Conservation (phyloP, 2,888 invertebrate genomes). For the Perithous albicinctus region DNA sequence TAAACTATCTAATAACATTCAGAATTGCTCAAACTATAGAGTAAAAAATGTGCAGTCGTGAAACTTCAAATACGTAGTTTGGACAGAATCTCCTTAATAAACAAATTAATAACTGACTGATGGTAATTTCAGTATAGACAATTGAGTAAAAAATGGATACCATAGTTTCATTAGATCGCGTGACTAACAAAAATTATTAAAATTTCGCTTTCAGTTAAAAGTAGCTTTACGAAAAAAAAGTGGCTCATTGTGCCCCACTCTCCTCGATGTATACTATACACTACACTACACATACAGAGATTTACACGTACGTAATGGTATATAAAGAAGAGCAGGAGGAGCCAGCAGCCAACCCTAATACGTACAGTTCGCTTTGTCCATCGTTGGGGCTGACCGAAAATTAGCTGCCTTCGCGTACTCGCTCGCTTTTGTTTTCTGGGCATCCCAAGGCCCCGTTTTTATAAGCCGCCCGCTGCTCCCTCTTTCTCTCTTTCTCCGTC, state of each 20-base stretch:
- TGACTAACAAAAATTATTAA: too few species aligned
- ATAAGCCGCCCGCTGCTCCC: slow-evolving; percentile 52
- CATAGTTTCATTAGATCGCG: too few species aligned
- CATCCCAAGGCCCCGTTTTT: slow-evolving; percentile 70
- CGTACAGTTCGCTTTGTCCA: slow-evolving; percentile 77
- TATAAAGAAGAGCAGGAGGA: slow-evolving; percentile 27
- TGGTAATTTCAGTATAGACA: too few species aligned
- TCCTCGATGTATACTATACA: neutral
- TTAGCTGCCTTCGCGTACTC: slow-evolving; percentile 80
- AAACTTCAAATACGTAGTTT: too few species aligned
- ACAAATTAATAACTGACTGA: too few species aligned
- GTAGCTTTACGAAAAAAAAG: neutral
- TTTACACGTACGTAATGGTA: neutral
- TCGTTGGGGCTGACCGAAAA: slow-evolving; percentile 76
- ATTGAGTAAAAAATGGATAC: too few species aligned
- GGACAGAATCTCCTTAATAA: too few species aligned
- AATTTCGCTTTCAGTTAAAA: too few species aligned
- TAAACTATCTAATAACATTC: too few species aligned
- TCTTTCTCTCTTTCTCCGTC: slow-evolving; percentile 44
- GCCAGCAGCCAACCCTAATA: slow-evolving; percentile 63
- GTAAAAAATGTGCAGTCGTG: too few species aligned
- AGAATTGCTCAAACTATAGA: too few species aligned
- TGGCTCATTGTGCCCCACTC: neutral
- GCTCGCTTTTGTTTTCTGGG: slow-evolving; percentile 81
- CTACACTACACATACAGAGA: neutral